phyloP scores from a whole-genome alignment of 2,888 invertebrate species.

The Crossocerus cetratus region DNA sequence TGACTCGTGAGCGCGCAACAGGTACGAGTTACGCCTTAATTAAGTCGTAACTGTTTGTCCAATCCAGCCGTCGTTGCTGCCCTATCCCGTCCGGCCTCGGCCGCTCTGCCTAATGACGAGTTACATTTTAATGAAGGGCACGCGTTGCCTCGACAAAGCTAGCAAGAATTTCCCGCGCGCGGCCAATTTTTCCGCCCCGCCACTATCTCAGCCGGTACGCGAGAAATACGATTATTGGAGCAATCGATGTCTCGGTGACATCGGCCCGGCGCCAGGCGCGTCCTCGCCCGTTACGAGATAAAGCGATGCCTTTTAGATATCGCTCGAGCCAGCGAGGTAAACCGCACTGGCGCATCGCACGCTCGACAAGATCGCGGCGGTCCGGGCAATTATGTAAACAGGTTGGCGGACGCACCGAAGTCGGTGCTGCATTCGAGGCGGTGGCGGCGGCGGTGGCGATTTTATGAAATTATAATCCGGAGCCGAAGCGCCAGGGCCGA shows the following conservation, averaged over 20 bases:
- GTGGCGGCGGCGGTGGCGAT: background rate
- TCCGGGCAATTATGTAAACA: conserved; percentile 23
- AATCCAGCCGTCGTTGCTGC: too few relatives aligned
- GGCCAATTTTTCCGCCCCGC: background rate
- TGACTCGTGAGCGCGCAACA: background rate
- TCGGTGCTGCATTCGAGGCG: background rate
- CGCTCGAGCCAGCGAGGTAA: background rate
- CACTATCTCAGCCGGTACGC: background rate
- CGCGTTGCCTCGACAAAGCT: background rate
- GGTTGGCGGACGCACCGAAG: conserved; percentile 3
- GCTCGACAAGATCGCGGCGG: background rate
- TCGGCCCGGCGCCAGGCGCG: background rate
- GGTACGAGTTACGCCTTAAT: background rate
- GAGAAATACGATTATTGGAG: background rate
- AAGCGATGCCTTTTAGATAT: background rate
- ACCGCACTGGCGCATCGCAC: background rate
- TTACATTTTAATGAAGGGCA: too few relatives aligned
- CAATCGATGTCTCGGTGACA: background rate
- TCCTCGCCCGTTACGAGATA: background rate
- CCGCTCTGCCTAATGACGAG: too few relatives aligned
- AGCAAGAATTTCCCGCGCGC: background rate
- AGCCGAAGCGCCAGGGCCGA: conserved; percentile 6
- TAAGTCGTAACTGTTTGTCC: background rate
- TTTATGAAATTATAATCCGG: conserved; percentile 42
- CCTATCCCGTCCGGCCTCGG: too few relatives aligned